Conservation (phyloP, 2,888 invertebrate species). For the Calephelis perditalis region DNA sequence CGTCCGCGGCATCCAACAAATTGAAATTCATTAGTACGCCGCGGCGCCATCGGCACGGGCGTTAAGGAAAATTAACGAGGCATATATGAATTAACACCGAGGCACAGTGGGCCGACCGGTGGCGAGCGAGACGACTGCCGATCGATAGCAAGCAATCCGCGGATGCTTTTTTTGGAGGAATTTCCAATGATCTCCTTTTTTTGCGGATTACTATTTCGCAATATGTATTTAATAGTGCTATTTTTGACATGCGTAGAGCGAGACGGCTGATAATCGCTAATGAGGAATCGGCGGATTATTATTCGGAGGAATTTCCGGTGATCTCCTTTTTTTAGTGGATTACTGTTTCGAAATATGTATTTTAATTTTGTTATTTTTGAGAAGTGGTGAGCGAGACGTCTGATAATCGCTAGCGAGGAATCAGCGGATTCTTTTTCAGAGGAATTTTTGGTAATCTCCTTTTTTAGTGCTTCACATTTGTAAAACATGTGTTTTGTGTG, state of each 20-base stretch:
- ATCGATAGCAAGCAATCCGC: conserved; percentile 37
- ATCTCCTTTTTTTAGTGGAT: background rate
- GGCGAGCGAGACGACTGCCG: conserved; percentile 35
- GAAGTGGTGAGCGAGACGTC: no score
- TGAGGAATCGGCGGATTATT: no score
- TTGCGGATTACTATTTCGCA: conserved; percentile 10
- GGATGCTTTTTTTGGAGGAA: conserved; percentile 30
- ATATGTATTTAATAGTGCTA: background rate
- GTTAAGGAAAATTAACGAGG: conserved; percentile 74
- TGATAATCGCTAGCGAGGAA: no score
- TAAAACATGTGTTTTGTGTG: no score
- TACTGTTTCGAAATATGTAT: background rate
- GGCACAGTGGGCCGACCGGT: conserved; percentile 30
- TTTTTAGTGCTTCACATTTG: no score
- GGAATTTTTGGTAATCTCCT: no score
- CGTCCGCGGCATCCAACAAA: conserved; percentile 57
- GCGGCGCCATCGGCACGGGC: conserved; percentile 53
- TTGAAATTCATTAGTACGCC: conserved; percentile 71
- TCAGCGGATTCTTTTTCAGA: no score
- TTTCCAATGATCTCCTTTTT: conserved; percentile 14
- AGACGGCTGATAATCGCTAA: no score
- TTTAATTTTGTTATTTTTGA: background rate
- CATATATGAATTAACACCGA: conserved; percentile 70
- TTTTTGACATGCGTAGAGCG: no score
- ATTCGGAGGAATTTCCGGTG: no score